phyloP scores from a whole-genome alignment of 2,888 invertebrate genomes.

The Cataglyphis livida region DNA sequence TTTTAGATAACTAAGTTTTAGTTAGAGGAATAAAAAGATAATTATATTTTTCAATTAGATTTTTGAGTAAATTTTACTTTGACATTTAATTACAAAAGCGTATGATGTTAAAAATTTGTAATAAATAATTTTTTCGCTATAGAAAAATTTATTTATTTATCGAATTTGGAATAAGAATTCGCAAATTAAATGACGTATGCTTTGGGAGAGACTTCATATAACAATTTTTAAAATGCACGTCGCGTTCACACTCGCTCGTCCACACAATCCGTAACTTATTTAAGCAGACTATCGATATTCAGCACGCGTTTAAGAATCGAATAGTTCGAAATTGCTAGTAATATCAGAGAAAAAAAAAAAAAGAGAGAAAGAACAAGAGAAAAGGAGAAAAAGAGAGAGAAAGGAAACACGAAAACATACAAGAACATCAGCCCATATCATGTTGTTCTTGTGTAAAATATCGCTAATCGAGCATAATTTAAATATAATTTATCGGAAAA shows the following conservation, averaged over 20 bases:
- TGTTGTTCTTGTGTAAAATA: background rate
- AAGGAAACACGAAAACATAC: background rate
- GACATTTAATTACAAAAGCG: background rate
- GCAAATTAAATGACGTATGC: background rate
- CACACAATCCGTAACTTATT: constrained; percentile 25
- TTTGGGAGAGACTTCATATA: background rate
- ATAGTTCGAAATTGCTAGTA: constrained; percentile 27
- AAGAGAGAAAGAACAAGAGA: background rate
- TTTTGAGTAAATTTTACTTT: background rate
- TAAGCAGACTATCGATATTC: constrained; percentile 50
- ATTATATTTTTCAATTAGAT: background rate
- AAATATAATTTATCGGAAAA: background rate
- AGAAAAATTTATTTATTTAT: background rate
- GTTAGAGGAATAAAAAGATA: background rate
- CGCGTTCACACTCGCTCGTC: background rate
- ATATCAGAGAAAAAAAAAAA: background rate
- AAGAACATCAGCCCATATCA: constrained; percentile 11
- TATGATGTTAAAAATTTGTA: background rate
- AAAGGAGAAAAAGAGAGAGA: background rate
- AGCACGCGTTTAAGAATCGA: constrained; percentile 24
- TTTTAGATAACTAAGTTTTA: background rate
- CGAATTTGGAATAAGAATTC: background rate
- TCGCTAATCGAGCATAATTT: background rate
- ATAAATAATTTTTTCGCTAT: background rate
- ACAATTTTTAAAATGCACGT: constrained; percentile 11